Base-by-base conservation (phyloP, 2,888 invertebrate species). In the Eupithecia centaureata region DNA sequence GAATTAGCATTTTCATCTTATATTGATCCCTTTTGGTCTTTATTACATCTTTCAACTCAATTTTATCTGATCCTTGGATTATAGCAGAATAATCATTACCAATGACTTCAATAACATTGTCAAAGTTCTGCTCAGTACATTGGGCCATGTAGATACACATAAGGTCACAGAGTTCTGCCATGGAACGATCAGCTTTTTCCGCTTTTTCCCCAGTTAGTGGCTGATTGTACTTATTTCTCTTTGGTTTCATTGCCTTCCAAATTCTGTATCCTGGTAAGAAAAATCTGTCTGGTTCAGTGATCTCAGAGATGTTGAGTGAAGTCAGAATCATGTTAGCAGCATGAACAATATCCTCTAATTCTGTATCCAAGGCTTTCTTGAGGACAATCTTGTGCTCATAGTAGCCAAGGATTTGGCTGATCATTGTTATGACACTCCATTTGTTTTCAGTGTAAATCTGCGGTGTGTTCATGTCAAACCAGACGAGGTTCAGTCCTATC, bases 321-420 rank as follows among this genome's bases (percentile, higher is more conserved):
- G 76, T 82, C 0, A 87, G 75, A 63, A 92, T 86, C 13, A 87
- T 84, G 22, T 80, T 86, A 25, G 83, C 83, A 5, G 89, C 88
- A 33, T 91, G 90, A 15, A 92, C 77, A 52, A 92, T 82, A 67
- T 91, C 89, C 2, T 88, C 79, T 30, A 92, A 78, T 73, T 91
- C 91, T 1, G 83, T 77, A 69, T 92, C 92, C 63, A 91, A 86
- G 70, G 89, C 88, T 67, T 90, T 88, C 33, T 85, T 82, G 57
- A 80, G 76, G 0, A 86, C 81, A 67, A 91, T 82, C 76, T 90
- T 91, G 18, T 82, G 83, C 74, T 90, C 87, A 76, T 90, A 91
- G 75, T 90, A 89, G 56, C 78, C 76, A 8, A 93, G 71, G 57
- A 90, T 84, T 58, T 83, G 77, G 67, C 81, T 82, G 47, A 92